Conservation (phyloP, 2,888 invertebrate genomes). For the Sthenelais limicola region DNA sequence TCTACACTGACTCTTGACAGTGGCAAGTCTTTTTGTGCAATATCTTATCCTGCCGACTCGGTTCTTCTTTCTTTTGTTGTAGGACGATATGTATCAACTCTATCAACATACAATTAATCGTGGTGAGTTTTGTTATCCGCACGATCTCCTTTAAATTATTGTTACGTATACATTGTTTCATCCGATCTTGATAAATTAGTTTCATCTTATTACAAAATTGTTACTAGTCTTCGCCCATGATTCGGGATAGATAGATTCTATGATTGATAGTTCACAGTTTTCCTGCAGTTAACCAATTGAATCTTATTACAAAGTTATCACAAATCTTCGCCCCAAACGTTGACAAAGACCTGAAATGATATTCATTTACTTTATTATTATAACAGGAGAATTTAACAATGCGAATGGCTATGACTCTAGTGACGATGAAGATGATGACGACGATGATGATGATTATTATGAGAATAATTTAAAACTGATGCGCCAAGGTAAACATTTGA, state of each 20-base stretch:
- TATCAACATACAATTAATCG: slow-evolving; percentile 62
- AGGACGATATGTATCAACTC: slow-evolving; percentile 60
- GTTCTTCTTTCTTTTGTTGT: slow-evolving; percentile 47
- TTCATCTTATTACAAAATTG: too few relatives aligned
- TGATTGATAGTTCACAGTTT: not conserved
- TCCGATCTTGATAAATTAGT: too few relatives aligned
- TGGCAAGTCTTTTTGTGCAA: too few relatives aligned
- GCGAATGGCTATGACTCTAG: slow-evolving; percentile 60
- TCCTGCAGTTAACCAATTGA: not conserved
- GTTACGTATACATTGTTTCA: too few relatives aligned
- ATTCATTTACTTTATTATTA: not conserved
- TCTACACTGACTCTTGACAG: too few relatives aligned
- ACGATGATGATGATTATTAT: slow-evolving; percentile 55
- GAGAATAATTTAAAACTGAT: not conserved
- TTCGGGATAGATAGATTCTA: not conserved
- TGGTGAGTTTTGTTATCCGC: too few relatives aligned
- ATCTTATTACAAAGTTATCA: not conserved
- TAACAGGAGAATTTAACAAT: not conserved
- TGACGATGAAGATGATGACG: slow-evolving; percentile 57
- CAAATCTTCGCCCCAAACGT: not conserved
- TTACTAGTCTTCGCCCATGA: too few relatives aligned
- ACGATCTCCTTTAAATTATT: too few relatives aligned
- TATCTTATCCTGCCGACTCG: too few relatives aligned
- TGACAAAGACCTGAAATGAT: not conserved
- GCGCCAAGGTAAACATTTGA: slow-evolving; percentile 19